Conservation (phyloP, 2,113 vertebrate species). For the Notothenia coriiceps region DNA sequence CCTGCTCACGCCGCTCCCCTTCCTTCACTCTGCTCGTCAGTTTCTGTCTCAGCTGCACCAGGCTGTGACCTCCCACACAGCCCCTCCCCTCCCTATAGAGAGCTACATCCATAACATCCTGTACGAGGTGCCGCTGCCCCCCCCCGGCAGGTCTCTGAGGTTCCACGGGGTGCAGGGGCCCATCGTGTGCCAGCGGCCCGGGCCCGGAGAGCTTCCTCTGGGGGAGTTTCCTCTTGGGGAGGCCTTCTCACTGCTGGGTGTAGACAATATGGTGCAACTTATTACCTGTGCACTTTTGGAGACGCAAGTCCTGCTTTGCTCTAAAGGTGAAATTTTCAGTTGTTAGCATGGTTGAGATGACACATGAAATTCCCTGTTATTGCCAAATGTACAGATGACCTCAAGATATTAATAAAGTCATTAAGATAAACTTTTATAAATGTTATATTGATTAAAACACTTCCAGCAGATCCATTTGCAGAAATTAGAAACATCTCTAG, state of each 20-base stretch:
- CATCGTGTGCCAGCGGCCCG: conserved; percentile 94
- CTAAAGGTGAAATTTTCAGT: conserved; percentile 87
- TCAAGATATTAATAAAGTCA: not conserved
- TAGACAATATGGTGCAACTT: conserved; percentile 96
- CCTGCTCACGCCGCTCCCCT: conserved; percentile 94
- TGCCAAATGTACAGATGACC: not conserved
- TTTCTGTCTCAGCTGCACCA: conserved; percentile 93
- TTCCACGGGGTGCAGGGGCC: conserved; percentile 96
- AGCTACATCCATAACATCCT: conserved; percentile 98
- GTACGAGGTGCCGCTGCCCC: conserved; percentile 94
- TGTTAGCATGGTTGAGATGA: not conserved
- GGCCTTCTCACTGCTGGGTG: conserved; percentile 90
- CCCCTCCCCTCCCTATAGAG: conserved; percentile 93
- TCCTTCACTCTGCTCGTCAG: conserved; percentile 94
- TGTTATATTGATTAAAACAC: too few relatives aligned
- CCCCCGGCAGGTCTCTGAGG: conserved; percentile 92
- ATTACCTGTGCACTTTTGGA: conserved; percentile 97
- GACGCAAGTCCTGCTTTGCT: conserved; percentile 97
- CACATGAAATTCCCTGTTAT: not conserved
- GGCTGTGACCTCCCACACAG: conserved; percentile 90
- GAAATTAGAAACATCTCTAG: not conserved
- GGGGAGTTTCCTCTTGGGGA: conserved; percentile 93
- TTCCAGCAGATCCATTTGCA: not conserved
- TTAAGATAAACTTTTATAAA: too few relatives aligned
- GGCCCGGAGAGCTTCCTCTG: conserved; percentile 90